Base-by-base conservation (phyloP, 2,888 invertebrate genomes). In the Monochamus alternatus region DNA sequence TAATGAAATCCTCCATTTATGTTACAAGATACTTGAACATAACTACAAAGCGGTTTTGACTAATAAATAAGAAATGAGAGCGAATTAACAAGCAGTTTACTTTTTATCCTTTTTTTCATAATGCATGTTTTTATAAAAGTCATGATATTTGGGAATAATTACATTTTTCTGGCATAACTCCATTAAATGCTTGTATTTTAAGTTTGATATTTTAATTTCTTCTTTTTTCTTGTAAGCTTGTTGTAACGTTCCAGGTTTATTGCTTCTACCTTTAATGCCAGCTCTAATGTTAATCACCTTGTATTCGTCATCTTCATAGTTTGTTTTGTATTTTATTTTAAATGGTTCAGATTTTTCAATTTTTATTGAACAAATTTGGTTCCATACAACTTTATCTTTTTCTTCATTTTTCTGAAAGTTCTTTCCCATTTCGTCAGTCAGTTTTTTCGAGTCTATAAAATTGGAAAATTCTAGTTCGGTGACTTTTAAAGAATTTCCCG, bases 141-240 rank as follows among this genome's bases (percentile, higher is more conserved):
- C 38, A 30, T 63, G 32, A 5, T 31, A 31, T 38, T 1, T 32
- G 63, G 32, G 31, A 60, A 74, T 51, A 14, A 74, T 74, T 60
- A 59, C 44, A 32, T 68, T 31, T 60, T 74, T 66, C 68, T 68
- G 14, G 43, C 51, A 62, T 60, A 74, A 62, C 44, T 44, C 44
- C 2, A 44, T 44, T 44, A 44, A 9, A 44, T 44, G 1, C 44
- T 44, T 44, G 44, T 44, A 44, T 44, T 44, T 44, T 44, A 44
- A 44, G 44, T 44, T 44, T 44, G 44, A 44, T 44, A 44, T 44
- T 44, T 44, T 44, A 8, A 44, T 44, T 44, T 74, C 32, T 62
- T 63, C 9, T 44, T 44, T 44, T 44, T 9, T 44, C 5, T 8
- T 44, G 44, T 44, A 8, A 44, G 9, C 44, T 22, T 22, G 22